Evolutionary conservation across 2,797 vertebrate genomes (phyloP).

Genomic region (Pelochelys cantorii): DNA sequence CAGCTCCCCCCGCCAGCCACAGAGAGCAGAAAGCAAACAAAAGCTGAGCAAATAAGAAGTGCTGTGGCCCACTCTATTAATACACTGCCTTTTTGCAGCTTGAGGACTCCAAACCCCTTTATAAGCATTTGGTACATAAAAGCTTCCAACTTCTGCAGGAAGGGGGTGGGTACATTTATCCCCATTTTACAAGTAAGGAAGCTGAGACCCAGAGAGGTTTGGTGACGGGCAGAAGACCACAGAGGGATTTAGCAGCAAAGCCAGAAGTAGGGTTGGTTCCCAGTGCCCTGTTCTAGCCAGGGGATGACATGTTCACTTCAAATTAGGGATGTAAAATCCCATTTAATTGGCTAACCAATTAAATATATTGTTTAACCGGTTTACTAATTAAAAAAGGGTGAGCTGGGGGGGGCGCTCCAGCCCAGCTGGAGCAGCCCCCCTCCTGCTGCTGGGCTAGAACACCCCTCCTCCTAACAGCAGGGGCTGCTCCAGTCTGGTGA

Average conservation of each 20-base stretch:
- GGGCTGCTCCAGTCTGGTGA: too few species aligned
- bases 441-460: too few species aligned
- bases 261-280: neutral
- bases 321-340: neutral
- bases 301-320: neutral
- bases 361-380: too few species aligned
- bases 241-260: neutral
- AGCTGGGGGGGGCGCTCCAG: too few species aligned
- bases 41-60: neutral
- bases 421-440: too few species aligned
- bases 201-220: fast-evolving
- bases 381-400: too few species aligned
- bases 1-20: neutral
- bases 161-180: neutral
- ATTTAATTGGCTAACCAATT: too few species aligned
- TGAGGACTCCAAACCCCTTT: neutral
- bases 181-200: neutral
- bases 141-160: neutral
- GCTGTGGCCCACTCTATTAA: neutral
- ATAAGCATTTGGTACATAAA: neutral
- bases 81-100: fast-evolving
- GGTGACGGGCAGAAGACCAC: neutral
- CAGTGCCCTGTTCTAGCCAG: neutral
- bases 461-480: too few species aligned
- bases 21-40: neutral